A percentile compares a stretch with the other conserved stretches of the same genome.
Evolutionary conservation across 2,113 vertebrate genomes (phyloP).

Genomic region (Sorex fumeus): DNA sequence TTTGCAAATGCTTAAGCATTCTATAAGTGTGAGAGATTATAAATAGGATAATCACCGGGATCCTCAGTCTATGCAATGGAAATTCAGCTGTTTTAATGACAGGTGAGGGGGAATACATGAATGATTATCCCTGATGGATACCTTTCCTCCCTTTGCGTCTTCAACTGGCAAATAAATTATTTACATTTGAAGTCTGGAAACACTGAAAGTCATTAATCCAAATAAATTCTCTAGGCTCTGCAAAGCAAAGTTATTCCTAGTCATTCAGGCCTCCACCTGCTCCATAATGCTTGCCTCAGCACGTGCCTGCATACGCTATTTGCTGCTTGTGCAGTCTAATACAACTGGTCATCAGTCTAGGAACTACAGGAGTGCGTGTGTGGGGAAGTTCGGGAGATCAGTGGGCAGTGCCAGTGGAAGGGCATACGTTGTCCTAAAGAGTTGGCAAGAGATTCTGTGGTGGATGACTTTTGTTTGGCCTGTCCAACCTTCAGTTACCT

Average conservation of each 20-base stretch:
- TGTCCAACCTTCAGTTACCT: background rate
- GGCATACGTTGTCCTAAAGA: background rate
- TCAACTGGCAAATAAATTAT: constrained; percentile 74
- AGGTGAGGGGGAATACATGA: constrained; percentile 48
- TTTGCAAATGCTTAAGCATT: constrained; percentile 33
- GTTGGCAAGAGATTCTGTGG: background rate
- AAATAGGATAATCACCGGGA: constrained; percentile 34
- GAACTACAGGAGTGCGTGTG: background rate
- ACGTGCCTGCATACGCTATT: background rate
- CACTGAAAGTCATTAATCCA: constrained; percentile 66
- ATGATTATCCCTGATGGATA: constrained; percentile 62
- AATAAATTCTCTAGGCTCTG: constrained; percentile 43
- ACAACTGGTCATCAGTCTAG: background rate
- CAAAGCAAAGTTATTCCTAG: background rate
- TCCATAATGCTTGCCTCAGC: background rate
- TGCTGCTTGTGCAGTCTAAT: background rate
- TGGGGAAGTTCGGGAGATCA: background rate
- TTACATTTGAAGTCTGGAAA: constrained; percentile 70
- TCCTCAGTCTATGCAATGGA: constrained; percentile 29
- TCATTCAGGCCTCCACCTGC: background rate
- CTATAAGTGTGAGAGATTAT: constrained; percentile 4
- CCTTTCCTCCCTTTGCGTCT: constrained; percentile 70
- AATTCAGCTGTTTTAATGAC: constrained; percentile 50
- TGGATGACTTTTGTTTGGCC: background rate
- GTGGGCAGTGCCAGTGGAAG: background rate